Base-by-base conservation (phyloP, 2,888 invertebrate species). In the Rotaria macrura region DNA sequence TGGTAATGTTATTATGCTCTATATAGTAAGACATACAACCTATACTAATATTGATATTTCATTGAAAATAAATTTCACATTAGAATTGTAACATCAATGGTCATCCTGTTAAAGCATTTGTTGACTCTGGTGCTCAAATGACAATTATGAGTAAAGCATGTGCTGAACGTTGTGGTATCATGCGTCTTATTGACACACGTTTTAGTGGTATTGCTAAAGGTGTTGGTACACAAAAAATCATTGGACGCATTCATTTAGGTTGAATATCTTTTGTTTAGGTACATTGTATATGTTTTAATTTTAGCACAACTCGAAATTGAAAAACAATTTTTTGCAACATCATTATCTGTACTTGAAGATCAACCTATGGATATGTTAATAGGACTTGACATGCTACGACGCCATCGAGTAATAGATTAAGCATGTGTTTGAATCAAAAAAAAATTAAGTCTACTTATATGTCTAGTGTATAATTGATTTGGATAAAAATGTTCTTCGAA, bases 281-380 rank as follows among this genome's bases (percentile, higher is more conserved):
- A n/a, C n/a, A n/a, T n/a, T n/a, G n/a, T n/a, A n/a, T 54, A n/a
- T 74, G 34, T 40, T 38, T 84, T 84, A 5, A 47, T 47, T 49
- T 49, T 87, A 91, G 91, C 90, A 88, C 96, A 97, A 91, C 95
- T 99, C 91, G 95, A 97, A 91, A 97, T 99, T 87, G 96, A 95
- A 89, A 94, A 94, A 88, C 95, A 95, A 89, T 96, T 95, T 91
- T 93, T 99, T 74, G 95, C 96, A 2, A 96, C 97, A 6, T 97
- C 97, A 72, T 98, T 99, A 91, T 96, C 96, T 52, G 96, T 99
- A 65, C 93, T 99, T 84, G 95, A 96, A 90, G 95, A 97, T 89
- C 97, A 98, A 90, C 95, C 96, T 1, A 97, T 98, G 96, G 98
- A 99, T 89, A 96, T 99, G 96, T 92, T 99, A 86, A 92, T 99